A percentile compares a stretch with the other conserved stretches of the same genome.
These are phyloP conservation scores for Ophion costatus DNA, from an alignment of 2,888 invertebrate genomes.

Conservation along the genomic window DNA sequence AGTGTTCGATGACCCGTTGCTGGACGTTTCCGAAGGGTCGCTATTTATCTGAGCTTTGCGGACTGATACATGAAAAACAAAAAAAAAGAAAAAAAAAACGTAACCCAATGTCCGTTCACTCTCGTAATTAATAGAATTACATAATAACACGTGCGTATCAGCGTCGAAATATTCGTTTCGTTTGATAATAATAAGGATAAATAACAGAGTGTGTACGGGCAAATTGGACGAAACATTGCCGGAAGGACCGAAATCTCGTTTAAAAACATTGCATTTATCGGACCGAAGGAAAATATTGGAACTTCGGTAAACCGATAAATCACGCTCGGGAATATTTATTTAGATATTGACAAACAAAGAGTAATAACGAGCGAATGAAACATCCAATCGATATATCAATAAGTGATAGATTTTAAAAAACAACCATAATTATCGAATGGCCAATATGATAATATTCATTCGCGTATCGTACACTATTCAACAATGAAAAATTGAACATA, in stretches of 20 bases:
- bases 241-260: neutral
- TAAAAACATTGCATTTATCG: neutral
- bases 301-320: neutral
- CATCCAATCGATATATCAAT: neutral
- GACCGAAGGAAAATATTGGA: neutral
- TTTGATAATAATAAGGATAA: neutral
- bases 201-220: neutral
- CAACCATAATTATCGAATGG: neutral
- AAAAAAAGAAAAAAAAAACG: no score
- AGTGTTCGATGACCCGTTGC: constrained; percentile 59
- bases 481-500: neutral
- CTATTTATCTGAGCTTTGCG: constrained; percentile 39
- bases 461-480: neutral
- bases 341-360: neutral
- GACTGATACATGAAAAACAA: neutral
- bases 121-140: neutral
- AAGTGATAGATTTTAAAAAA: neutral
- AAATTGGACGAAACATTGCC: neutral
- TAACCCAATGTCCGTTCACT: neutral
- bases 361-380: neutral
- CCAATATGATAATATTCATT: neutral
- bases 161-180: neutral
- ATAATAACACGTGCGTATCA: neutral
- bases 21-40: constrained; percentile 61
- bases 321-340: neutral